Conservation (phyloP, 2,888 invertebrate species). For the Pycnomerus fuliginosus region DNA sequence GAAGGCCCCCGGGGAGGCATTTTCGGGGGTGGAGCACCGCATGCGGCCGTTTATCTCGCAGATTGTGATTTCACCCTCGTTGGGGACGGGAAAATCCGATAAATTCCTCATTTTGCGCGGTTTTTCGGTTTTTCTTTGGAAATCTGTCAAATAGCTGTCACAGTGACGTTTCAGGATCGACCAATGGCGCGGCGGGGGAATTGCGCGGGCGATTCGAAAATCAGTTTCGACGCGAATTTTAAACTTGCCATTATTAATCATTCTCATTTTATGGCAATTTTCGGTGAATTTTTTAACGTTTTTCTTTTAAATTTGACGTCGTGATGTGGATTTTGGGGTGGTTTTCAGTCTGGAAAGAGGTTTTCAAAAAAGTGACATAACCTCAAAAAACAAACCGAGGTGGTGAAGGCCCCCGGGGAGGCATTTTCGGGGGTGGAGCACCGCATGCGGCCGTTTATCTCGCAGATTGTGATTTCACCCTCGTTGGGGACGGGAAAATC, state of each 20-base stretch:
- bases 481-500: slow-evolving; percentile 44
- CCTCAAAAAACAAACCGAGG: slow-evolving; percentile 53
- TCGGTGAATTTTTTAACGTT: too few relatives aligned
- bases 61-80: slow-evolving; percentile 57
- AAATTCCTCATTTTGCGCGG: slow-evolving; percentile 46
- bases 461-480: slow-evolving; percentile 62
- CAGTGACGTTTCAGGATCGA: too few relatives aligned
- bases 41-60: slow-evolving; percentile 66
- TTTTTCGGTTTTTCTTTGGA: too few relatives aligned
- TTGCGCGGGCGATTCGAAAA: too few relatives aligned
- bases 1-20: slow-evolving; percentile 59
- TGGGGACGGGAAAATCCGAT: slow-evolving; percentile 42
- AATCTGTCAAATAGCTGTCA: too few relatives aligned
- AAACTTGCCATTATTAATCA: too few relatives aligned
- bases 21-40: slow-evolving; percentile 59
- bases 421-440: slow-evolving; percentile 59
- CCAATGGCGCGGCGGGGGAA: too few relatives aligned
- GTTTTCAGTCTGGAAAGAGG: slow-evolving; percentile 57
- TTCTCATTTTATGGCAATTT: too few relatives aligned
- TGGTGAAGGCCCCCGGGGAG: slow-evolving; percentile 59
- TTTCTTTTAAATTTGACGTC: too few relatives aligned
- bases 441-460: slow-evolving; percentile 64
- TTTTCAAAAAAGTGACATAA: slow-evolving; percentile 16
- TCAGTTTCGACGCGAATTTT: too few relatives aligned
- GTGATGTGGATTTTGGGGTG: slow-evolving; percentile 73